Conservation (phyloP, 2,797 vertebrate genomes). For the Urocyon cinereoargenteus region DNA sequence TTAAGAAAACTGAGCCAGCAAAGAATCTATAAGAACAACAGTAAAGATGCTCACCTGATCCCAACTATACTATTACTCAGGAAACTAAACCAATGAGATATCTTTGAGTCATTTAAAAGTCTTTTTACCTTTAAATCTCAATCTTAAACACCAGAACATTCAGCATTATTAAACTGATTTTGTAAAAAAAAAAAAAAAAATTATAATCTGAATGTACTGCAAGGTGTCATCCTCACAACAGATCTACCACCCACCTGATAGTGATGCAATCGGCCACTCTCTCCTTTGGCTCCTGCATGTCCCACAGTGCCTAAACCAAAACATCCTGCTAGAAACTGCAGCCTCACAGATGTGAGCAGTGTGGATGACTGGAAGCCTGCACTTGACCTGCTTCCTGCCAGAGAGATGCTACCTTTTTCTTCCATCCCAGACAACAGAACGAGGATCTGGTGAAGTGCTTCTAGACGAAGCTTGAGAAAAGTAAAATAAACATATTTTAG, state of each 20-base stretch:
- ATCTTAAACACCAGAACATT: conserved; percentile 57
- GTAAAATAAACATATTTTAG: conserved; percentile 61
- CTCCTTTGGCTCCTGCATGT: conserved; percentile 92
- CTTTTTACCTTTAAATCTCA: conserved; percentile 49
- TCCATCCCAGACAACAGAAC: conserved; percentile 98
- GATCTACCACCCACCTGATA: conserved; percentile 92
- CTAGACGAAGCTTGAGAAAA: conserved; percentile 93
- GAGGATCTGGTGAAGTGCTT: conserved; percentile 98
- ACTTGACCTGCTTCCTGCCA: conserved; percentile 86
- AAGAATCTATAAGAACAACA: conserved; percentile 32
- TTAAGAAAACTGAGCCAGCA: conserved; percentile 44
- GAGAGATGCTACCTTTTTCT: conserved; percentile 93
- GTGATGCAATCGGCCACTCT: conserved; percentile 97
- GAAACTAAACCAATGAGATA: conserved; percentile 24
- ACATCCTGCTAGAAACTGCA: conserved; percentile 98
- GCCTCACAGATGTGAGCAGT: conserved; percentile 96
- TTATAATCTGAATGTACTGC: conserved; percentile 10
- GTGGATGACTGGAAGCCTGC: conserved; percentile 94
- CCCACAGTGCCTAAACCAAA: conserved; percentile 96
- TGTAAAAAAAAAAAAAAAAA: conserved; percentile 13
- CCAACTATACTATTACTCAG: background rate
- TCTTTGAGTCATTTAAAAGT: background rate
- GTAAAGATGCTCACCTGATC: background rate
- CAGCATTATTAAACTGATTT: background rate
- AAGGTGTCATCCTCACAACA: background rate